Evolutionary conservation across 2,888 invertebrate genomes (phyloP).

Genomic region (Dasysyrphus albostriatus): DNA sequence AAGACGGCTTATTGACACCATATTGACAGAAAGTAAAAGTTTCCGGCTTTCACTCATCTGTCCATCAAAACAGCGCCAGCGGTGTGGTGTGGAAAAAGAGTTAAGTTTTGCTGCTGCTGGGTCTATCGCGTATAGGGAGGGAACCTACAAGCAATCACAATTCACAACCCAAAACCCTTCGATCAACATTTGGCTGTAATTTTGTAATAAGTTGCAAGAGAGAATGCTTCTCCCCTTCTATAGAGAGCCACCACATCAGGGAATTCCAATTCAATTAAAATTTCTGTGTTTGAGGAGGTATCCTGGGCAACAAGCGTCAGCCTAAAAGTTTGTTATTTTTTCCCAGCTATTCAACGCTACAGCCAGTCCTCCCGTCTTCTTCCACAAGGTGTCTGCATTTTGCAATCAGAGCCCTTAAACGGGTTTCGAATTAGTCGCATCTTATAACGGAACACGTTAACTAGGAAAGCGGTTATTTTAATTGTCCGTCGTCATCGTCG

Average conservation of each 20-base stretch:
- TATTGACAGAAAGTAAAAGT: constrained; percentile 81
- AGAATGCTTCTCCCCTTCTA: constrained; percentile 24
- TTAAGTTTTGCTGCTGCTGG: neutral
- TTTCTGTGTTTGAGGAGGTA: constrained; percentile 80
- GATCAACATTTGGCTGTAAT: constrained; percentile 51
- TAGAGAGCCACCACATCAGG: constrained; percentile 14
- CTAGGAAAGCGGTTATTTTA: constrained; percentile 49
- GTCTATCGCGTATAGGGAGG: neutral
- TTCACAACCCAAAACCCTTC: constrained; percentile 27
- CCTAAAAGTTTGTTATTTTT: constrained; percentile 83
- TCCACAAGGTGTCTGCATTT: constrained; percentile 8
- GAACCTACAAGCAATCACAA: neutral
- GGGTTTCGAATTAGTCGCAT: constrained; percentile 42
- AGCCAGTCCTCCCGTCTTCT: constrained; percentile 44
- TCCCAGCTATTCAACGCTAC: constrained; percentile 8
- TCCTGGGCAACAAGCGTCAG: constrained; percentile 82
- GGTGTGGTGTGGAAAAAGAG: constrained; percentile 22
- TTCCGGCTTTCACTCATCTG: constrained; percentile 75
- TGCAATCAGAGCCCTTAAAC: constrained; percentile 31
- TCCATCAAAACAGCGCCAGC: constrained; percentile 48
- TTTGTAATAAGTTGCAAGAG: constrained; percentile 65
- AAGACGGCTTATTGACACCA: constrained; percentile 80
- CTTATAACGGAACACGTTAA: constrained; percentile 57
- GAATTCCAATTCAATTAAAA: constrained; percentile 72
- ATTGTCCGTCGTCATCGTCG: constrained; percentile 22